Conservation (phyloP, 1,140 invertebrate genomes). For the Glomeris maerens region DNA sequence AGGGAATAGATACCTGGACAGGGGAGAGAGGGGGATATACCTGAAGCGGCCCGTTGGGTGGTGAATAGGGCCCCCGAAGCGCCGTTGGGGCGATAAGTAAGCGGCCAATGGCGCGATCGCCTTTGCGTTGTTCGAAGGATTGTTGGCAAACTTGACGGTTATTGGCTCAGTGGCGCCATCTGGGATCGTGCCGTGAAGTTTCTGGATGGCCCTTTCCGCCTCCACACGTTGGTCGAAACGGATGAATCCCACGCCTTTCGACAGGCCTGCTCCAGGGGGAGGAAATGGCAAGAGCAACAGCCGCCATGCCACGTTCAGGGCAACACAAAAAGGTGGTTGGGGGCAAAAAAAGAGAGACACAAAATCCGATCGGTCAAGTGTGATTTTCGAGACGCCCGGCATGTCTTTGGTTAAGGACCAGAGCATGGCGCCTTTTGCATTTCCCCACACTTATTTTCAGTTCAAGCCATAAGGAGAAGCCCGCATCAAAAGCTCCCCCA, state of each 20-base stretch:
- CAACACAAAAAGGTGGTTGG: constrained; percentile 1
- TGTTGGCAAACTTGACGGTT: constrained; percentile 99
- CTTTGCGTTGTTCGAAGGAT: constrained; percentile 83
- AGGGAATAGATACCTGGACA: constrained; percentile 37
- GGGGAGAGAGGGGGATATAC: constrained; percentile 53
- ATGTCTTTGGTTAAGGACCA: too few relatives aligned
- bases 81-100: constrained; percentile 53
- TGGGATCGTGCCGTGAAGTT: constrained; percentile 91
- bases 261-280: constrained; percentile 53
- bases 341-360: constrained; percentile 1
- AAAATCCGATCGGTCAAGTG: too few relatives aligned
- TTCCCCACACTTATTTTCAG: too few relatives aligned
- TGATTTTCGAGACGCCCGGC: too few relatives aligned
- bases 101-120: constrained; percentile 79
- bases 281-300: constrained; percentile 3
- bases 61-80: constrained; percentile 84
- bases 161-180: constrained; percentile 92
- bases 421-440: too few relatives aligned
- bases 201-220: constrained; percentile 93
- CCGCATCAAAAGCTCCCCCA: too few relatives aligned
- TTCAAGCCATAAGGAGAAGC: too few relatives aligned
- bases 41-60: constrained; percentile 82
- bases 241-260: constrained; percentile 98
- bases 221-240: constrained; percentile 95
- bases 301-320: too few relatives aligned